A percentile compares a stretch with the other conserved stretches of the same genome.
Conservation (phyloP, 2,113 vertebrate species). For the Herpetotheres cachinnans region DNA sequence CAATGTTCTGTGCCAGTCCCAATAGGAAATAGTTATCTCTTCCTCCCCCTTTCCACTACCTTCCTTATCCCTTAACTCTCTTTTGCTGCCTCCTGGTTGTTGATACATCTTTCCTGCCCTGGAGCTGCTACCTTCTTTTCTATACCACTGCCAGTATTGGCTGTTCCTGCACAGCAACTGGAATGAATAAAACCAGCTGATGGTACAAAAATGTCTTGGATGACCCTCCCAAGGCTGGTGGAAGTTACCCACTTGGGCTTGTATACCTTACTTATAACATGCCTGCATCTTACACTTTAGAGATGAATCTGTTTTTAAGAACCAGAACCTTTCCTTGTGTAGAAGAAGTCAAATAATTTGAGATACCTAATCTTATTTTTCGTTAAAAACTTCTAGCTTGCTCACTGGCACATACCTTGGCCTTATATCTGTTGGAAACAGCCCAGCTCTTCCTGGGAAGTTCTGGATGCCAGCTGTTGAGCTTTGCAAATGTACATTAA, state of each 20-base stretch:
- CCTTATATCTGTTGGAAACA: background rate
- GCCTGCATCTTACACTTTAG: rapidly evolving
- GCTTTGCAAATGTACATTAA: background rate
- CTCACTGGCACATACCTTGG: background rate
- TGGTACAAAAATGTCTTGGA: background rate
- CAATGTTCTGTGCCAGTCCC: background rate
- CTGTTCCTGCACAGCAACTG: background rate
- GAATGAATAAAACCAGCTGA: background rate
- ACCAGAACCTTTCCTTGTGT: background rate
- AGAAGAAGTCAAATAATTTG: background rate
- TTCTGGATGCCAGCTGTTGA: conserved; percentile 24
- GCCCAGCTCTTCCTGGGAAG: background rate
- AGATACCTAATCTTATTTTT: background rate
- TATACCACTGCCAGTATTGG: background rate
- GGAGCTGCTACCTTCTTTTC: background rate
- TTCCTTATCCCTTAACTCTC: background rate
- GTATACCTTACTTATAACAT: background rate
- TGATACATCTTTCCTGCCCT: background rate
- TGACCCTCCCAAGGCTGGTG: background rate
- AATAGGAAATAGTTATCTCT: background rate
- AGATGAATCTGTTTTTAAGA: background rate
- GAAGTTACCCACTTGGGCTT: background rate
- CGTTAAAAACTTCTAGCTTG: background rate
- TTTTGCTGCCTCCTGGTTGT: background rate
- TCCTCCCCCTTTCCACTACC: background rate